Base-by-base conservation (phyloP, 2,888 invertebrate species). In the Galerucella pusilla region DNA sequence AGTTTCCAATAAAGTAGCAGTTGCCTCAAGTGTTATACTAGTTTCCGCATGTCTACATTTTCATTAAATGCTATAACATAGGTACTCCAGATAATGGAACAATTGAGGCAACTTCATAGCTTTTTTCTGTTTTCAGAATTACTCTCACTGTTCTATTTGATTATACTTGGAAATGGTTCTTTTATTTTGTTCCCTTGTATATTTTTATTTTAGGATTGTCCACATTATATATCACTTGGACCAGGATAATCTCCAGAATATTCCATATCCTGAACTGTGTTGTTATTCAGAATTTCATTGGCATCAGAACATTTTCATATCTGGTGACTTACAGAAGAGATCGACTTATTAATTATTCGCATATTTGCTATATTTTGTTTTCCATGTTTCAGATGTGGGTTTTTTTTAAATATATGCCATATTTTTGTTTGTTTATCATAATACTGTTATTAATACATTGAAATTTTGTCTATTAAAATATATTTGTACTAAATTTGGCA, bases 1-100 rank as follows among this genome's bases (percentile, higher is more conserved):
- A 54, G 54, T 75, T 63, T 77, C 74, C 57, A 46, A 63, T 60
- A 63, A 66, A 64, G 20, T 20, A 57, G 16, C 70, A 75, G 80
- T 81, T 81, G 81, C 78, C 78, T 81, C 81, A 81, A 80, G 80
- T 81, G 81, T 81, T 79, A 20, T 16, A 73, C 3, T 52, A 61
- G 66, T 61, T 60, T 73, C 73, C 71, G 60, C 49, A 69, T 57
- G 68, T 77, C 64, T 7, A 59, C 20, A 14, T 52, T 63, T 71
- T 52, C 59, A 25, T 9, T 25, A 65, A 59, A 57, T 67, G 35
- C 20, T 46, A 46, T 28, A 28, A 28, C 28, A 45, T 28, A 73
- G 49, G 49, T 49, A 35, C 20, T 65, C 64, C 42, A 16, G 12
- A 57, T 66, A 46, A 11, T 72, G 52, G 52, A 80, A 80, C 80